These are phyloP conservation scores for Siniperca obscura DNA, from an alignment of 2,797 vertebrate genomes.

Conservation along the genomic window DNA sequence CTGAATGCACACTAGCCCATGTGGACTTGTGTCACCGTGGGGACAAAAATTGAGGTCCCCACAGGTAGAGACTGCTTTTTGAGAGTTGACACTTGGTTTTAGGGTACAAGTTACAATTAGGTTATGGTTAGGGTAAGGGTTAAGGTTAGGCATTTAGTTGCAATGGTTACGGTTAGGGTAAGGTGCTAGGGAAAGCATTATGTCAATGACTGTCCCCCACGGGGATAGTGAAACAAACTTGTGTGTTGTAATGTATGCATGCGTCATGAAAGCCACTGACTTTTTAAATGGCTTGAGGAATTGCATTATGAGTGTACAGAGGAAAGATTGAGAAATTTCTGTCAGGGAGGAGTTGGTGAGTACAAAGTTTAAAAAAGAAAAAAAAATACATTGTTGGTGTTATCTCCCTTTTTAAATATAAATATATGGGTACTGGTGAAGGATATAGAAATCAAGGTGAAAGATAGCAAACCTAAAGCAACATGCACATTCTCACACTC, in stretches of 20 bases:
- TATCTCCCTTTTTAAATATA: not conserved
- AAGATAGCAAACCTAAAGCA: constrained; percentile 10
- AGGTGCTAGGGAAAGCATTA: too few species aligned
- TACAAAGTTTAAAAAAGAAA: constrained; percentile 9
- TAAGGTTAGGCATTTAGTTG: too few species aligned
- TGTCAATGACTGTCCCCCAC: too few species aligned
- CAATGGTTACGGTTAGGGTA: too few species aligned
- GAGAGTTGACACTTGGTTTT: too few species aligned
- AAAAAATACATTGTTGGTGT: not conserved
- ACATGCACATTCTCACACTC: not conserved
- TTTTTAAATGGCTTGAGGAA: constrained; percentile 48
- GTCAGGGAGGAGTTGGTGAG: not conserved
- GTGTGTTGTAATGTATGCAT: constrained; percentile 57
- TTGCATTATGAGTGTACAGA: constrained; percentile 15
- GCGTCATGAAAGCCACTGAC: constrained; percentile 43
- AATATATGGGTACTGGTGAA: not conserved
- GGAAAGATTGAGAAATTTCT: constrained; percentile 30
- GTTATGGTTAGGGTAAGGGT: too few species aligned
- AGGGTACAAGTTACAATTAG: too few species aligned
- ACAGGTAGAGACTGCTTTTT: too few species aligned
- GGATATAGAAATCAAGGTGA: constrained; percentile 17
- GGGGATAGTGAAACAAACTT: too few species aligned
- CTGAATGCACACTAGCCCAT: too few species aligned
- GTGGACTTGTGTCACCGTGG: too few species aligned
- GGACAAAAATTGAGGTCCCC: too few species aligned